Evolutionary conservation across 1,140 invertebrate genomes (phyloP).

Genomic region (Papilio dardanus): DNA sequence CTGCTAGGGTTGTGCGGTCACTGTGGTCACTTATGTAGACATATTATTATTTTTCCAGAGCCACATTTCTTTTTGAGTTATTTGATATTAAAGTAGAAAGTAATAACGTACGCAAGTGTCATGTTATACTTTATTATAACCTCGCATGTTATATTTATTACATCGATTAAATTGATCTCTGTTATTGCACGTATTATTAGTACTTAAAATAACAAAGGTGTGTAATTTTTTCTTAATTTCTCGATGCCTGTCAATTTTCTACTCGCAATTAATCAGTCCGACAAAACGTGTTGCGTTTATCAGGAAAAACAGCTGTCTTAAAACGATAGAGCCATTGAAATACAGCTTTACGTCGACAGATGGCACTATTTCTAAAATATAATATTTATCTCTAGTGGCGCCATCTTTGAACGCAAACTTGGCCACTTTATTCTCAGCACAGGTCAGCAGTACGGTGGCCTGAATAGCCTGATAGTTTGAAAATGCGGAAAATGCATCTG

Average conservation of each 20-base stretch:
- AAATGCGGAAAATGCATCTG: no score
- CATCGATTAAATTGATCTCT: no score
- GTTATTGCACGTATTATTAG: no score
- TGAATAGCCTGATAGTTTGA: no score
- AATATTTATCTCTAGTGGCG: not conserved
- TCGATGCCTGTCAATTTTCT: not conserved
- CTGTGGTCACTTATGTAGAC: not conserved
- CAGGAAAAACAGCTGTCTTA: not conserved
- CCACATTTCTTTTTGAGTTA: not conserved
- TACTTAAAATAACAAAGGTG: no score
- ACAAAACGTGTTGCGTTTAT: not conserved
- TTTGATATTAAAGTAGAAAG: not conserved
- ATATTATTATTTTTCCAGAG: not conserved
- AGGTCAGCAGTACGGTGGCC: no score
- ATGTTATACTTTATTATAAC: no score
- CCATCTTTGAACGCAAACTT: not conserved
- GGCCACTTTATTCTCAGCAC: not conserved
- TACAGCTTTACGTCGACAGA: not conserved
- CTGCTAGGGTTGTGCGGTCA: not conserved
- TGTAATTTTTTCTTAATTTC: not conserved
- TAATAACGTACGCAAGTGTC: not conserved
- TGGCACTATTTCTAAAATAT: not conserved
- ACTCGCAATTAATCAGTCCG: not conserved
- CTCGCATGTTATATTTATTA: no score
- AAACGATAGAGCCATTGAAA: not conserved